A percentile compares a stretch with the other conserved stretches of the same genome.
phyloP scores from a whole-genome alignment of 2,113 vertebrate genomes.

The Maccullochella peelii region DNA sequence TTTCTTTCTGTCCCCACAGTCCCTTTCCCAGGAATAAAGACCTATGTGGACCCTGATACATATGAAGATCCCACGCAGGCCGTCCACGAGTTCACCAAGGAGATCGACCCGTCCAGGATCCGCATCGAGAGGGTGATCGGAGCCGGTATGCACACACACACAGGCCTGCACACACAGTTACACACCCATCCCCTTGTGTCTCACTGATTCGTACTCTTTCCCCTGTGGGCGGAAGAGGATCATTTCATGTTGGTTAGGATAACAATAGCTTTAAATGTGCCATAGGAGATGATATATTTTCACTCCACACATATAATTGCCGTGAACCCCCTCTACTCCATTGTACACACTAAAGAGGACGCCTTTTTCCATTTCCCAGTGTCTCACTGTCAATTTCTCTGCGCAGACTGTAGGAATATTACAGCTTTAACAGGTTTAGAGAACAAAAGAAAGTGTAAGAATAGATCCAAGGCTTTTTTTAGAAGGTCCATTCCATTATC shows the following conservation, averaged over 20 bases:
- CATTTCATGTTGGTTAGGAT: conserved; percentile 25
- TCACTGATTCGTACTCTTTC: background rate
- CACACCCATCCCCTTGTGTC: conserved; percentile 8
- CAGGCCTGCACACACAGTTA: background rate
- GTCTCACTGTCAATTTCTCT: conserved; percentile 53
- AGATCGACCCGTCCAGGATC: conserved; percentile 95
- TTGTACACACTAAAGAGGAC: conserved; percentile 15
- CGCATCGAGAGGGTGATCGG: conserved; percentile 97
- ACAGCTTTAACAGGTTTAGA: conserved; percentile 51
- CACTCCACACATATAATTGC: conserved; percentile 29
- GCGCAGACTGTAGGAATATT: conserved; percentile 46
- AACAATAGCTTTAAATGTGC: conserved; percentile 54
- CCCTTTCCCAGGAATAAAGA: conserved; percentile 91
- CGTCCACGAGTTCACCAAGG: conserved; percentile 96
- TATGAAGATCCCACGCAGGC: conserved; percentile 96
- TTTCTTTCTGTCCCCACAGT: conserved; percentile 81
- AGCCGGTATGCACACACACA: conserved; percentile 84
- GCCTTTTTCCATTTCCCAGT: conserved; percentile 20
- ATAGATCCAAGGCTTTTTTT: conserved; percentile 49
- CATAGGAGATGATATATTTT: conserved; percentile 57
- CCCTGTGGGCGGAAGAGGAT: conserved; percentile 4
- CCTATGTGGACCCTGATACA: conserved; percentile 95
- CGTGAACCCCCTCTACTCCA: conserved; percentile 7
- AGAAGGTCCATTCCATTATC: no score
- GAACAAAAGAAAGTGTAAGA: conserved; percentile 60